phyloP scores from a whole-genome alignment of 2,888 invertebrate genomes.

The Danaus chrysippus region DNA sequence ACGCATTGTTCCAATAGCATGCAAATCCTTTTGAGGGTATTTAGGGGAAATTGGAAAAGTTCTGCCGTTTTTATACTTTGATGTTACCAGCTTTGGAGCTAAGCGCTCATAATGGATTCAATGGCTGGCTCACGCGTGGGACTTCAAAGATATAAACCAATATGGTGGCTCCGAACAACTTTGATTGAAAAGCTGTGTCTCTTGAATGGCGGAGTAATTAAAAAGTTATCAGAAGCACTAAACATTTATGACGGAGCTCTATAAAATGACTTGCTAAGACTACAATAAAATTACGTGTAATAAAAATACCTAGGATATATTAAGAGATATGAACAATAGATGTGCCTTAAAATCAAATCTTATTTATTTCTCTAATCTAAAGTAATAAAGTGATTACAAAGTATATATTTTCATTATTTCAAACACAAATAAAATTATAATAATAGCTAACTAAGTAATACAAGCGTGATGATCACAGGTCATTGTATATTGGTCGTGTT shows the following conservation, averaged over 20 bases:
- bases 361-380: too few species aligned
- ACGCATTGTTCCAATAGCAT: conserved; percentile 59
- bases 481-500: background rate
- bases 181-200: too few species aligned
- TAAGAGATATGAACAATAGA: conserved; percentile 4
- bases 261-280: background rate
- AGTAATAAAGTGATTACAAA: too few species aligned
- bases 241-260: background rate
- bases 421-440: too few species aligned
- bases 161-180: background rate
- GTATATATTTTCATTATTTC: too few species aligned
- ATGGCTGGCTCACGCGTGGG: conserved; percentile 2
- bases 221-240: too few species aligned
- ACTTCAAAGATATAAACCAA: conserved; percentile 17
- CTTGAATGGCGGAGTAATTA: too few species aligned
- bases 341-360: too few species aligned
- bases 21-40: conserved; percentile 73
- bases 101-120: conserved; percentile 39
- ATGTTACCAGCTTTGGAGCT: conserved; percentile 56
- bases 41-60: conserved; percentile 75
- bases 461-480: background rate
- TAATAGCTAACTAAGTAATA: too few species aligned
- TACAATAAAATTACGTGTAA: background rate
- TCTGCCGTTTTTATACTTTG: conserved; percentile 55
- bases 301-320: conserved; percentile 10